Evolutionary conservation across 30 jellyfish, hydroid and myxozoan genomes (phyloP).

Genomic region (Euphysa ruthae): DNA sequence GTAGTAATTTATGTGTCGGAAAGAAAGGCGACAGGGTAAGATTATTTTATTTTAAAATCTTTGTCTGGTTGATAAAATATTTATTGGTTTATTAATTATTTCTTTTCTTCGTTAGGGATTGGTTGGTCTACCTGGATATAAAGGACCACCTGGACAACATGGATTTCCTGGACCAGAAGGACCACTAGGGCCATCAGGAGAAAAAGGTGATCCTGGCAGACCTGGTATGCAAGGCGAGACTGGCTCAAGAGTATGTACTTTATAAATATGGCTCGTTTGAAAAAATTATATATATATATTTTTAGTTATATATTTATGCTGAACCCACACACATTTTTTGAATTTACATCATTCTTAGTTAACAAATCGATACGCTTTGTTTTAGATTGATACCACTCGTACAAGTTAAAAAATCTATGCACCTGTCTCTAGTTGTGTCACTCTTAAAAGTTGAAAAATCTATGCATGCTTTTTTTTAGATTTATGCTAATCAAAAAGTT

Average conservation of each 20-base stretch:
- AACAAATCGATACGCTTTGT: no score
- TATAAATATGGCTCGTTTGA: no score
- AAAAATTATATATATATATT: no score
- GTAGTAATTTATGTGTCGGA: slow-evolving; percentile 74
- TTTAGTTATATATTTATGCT: background rate
- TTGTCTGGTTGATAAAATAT: background rate
- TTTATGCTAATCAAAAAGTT: no score
- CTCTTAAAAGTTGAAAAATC: no score
- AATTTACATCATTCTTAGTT: no score
- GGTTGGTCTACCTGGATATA: slow-evolving; percentile 63
- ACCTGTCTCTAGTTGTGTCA: no score
- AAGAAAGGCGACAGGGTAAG: slow-evolving; percentile 83
- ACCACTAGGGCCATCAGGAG: slow-evolving; percentile 83
- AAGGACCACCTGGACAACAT: slow-evolving; percentile 81
- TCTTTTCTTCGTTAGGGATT: slow-evolving; percentile 43
- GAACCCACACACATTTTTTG: no score
- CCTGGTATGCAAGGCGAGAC: slow-evolving; percentile 53
- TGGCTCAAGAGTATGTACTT: slow-evolving; percentile 59
- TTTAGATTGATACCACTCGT: no score
- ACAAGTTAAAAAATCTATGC: no score
- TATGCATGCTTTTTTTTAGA: background rate
- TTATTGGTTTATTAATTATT: background rate
- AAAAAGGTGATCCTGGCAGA: slow-evolving; percentile 61
- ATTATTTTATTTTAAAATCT: background rate
- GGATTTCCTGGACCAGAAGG: slow-evolving; percentile 98